Conservation (phyloP, 2,113 vertebrate species). For the Verasper variegatus region DNA sequence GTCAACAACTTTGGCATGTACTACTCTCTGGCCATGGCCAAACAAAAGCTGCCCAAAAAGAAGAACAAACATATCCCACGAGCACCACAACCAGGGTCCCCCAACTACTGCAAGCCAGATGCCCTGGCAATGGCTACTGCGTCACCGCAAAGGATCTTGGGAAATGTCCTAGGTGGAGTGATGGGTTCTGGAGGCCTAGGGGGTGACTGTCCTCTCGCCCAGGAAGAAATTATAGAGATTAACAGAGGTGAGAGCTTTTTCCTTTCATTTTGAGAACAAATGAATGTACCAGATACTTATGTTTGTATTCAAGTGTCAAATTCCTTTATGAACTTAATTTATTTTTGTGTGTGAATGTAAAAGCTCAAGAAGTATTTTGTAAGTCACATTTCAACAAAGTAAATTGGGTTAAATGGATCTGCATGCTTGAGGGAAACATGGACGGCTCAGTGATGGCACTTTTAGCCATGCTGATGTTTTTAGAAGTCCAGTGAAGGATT, state of each 20-base stretch:
- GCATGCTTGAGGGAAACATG: not conserved
- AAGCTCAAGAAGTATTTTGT: not conserved
- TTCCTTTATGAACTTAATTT: not conserved
- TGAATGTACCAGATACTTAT: not conserved
- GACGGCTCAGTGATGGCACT: not conserved
- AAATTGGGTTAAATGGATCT: not conserved
- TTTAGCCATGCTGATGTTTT: slow-evolving; percentile 5
- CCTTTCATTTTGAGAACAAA: not conserved
- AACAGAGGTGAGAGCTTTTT: slow-evolving; percentile 84
- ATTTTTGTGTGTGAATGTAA: not conserved
- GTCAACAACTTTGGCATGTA: slow-evolving; percentile 99
- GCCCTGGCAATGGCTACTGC: slow-evolving; percentile 85
- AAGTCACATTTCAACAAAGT: slow-evolving; percentile 11
- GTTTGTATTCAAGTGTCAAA: not conserved
- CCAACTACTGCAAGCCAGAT: slow-evolving; percentile 93
- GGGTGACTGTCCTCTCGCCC: slow-evolving; percentile 90
- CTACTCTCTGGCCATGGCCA: slow-evolving; percentile 97
- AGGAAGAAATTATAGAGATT: slow-evolving; percentile 96
- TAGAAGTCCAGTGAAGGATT: slow-evolving; percentile 1
- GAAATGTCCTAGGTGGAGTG: slow-evolving; percentile 84
- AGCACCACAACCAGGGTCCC: slow-evolving; percentile 91
- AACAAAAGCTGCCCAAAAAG: slow-evolving; percentile 97
- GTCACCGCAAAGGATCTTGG: slow-evolving; percentile 86
- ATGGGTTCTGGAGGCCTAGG: slow-evolving; percentile 80
- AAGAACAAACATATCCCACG: slow-evolving; percentile 96